Conservation (phyloP, 2,113 vertebrate genomes). For the Tauraco erythrolophus region DNA sequence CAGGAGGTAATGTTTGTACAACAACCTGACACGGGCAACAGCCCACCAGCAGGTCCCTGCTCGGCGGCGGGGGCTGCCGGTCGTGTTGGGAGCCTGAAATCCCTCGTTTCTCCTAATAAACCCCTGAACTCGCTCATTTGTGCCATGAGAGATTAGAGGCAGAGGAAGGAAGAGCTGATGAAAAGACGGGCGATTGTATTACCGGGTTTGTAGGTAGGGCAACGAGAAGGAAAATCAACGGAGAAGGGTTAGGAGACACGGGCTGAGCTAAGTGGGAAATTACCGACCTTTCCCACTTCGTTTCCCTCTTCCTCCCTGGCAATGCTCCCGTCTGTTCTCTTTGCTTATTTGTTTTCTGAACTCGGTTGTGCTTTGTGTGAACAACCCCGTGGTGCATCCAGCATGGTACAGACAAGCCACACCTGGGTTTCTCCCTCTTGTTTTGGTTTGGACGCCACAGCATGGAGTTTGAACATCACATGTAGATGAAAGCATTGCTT, state of each 20-base stretch:
- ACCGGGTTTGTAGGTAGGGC: neutral
- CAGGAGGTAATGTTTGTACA: constrained; percentile 65
- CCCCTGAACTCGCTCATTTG: accelerated
- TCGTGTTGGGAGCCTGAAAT: neutral
- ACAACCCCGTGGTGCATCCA: accelerated
- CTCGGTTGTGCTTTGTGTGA: neutral
- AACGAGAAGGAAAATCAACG: neutral
- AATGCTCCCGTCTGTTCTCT: neutral
- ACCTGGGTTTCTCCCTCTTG: neutral
- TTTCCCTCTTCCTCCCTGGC: neutral
- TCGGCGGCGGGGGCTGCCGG: neutral
- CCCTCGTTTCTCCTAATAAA: neutral
- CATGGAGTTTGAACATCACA: neutral
- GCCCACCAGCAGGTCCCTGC: neutral
- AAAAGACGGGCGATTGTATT: neutral
- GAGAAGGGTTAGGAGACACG: neutral
- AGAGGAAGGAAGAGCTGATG: neutral
- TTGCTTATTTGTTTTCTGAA: neutral
- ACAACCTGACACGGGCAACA: constrained; percentile 38
- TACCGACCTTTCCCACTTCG: neutral
- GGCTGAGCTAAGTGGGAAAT: neutral
- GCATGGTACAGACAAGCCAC: neutral
- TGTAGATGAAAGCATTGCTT: neutral
- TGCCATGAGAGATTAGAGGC: neutral
- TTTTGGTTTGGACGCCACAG: neutral